Evolutionary conservation across 2,888 invertebrate species (phyloP), one percentile per base, ranked within the genome.

Genomic region (Mythimna lalbum): DNA sequence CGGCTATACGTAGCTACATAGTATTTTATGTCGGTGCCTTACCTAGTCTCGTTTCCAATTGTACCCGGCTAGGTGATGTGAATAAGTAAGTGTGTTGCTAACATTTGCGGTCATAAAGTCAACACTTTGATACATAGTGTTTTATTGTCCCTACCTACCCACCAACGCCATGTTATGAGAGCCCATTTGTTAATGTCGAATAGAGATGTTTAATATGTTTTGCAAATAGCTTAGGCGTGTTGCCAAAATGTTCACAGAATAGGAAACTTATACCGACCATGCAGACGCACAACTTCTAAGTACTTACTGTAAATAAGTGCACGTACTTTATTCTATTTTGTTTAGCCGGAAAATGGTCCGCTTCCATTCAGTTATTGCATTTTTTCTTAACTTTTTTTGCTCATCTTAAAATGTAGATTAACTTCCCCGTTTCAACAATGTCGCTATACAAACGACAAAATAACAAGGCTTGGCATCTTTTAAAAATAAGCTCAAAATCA

Each of bases 211-310:
- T 88, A 90, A 90, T 90, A 89, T 86, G 87, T 89, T 89, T 88
- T 86, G 85, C 86, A 87, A 89, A 89, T 87, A 87, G 85, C 84
- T 79, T 85, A 89, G 90, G 90, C 90, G 81, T 85, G 76, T 86
- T 92, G 90, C 91, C 91, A 92, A 91, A 88, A 87, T 85, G 86
- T 87, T 89, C 87, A 88, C 87, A 85, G 80, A 86, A 87, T 87
- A 84, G 85, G 82, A 88, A 88, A 86, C 82, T 85, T 83, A 78
- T 86, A 81, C 84, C 80, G 83, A 86, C 87, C 84, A 83, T 78
- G 78, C 77, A 76, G 80, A 75, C 69, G 66, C 81, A 71, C 61
- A 82, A 81, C 63, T 83, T 83, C 78, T 81, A 69, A 80, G 77
- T 73, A 69, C 74, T 73, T 69, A 69, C 69, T 57, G 73, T 82